A percentile compares a stretch with the other conserved stretches of the same genome.
Evolutionary conservation across 2,113 vertebrate genomes (phyloP).

Genomic region (Lethenteron camtschaticum): DNA sequence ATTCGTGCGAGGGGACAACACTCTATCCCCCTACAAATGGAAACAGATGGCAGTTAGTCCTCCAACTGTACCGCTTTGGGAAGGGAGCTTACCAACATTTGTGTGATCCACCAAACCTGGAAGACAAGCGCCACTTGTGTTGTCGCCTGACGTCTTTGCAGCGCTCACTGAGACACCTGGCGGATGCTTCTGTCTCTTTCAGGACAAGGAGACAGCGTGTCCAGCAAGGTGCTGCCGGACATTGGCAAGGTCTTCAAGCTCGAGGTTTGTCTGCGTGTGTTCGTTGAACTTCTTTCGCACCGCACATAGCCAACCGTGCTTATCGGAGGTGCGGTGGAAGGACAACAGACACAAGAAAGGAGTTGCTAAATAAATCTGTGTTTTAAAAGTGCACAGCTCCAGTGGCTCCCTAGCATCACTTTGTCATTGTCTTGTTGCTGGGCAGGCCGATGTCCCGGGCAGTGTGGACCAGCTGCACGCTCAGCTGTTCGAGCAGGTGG

Average conservation of each 20-base stretch:
- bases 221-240: slow-evolving; percentile 64
- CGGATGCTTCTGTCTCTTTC: not conserved
- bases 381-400: too few species aligned
- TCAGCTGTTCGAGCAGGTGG: slow-evolving; percentile 77
- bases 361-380: too few species aligned
- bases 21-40: not conserved
- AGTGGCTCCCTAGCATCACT: too few species aligned
- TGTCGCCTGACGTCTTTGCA: not conserved
- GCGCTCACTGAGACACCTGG: not conserved
- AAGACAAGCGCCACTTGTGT: not conserved
- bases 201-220: slow-evolving; percentile 70
- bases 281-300: too few species aligned
- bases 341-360: too few species aligned
- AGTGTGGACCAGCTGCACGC: slow-evolving; percentile 33
- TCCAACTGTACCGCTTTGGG: not conserved
- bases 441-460: not conserved
- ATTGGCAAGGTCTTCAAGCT: slow-evolving; percentile 78
- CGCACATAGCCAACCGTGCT: too few species aligned
- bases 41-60: not conserved
- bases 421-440: too few species aligned
- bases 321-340: too few species aligned
- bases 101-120: not conserved
- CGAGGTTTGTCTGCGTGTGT: slow-evolving; percentile 25
- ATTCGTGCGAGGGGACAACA: too few species aligned
- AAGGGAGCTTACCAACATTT: not conserved